Conservation (phyloP, 1,140 invertebrate species). For the Coptotermes formosanus region DNA sequence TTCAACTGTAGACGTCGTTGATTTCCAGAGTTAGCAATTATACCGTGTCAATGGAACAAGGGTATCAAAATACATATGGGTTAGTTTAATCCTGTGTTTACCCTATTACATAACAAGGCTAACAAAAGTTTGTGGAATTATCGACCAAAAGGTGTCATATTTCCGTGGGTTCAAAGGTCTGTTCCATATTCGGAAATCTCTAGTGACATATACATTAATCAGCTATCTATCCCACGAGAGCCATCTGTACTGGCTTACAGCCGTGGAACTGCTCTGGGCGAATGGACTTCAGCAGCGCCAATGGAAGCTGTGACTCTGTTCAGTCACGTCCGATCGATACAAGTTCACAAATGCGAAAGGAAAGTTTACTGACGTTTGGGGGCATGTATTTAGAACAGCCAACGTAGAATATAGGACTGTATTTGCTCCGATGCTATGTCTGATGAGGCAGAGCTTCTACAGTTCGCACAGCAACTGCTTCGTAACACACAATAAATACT, state of each 20-base stretch:
- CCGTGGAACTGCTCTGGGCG: neutral
- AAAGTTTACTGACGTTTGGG: too few species aligned
- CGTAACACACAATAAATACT: too few species aligned
- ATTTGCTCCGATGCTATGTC: too few species aligned
- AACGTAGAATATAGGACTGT: too few species aligned
- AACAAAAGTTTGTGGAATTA: neutral
- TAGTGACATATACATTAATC: neutral
- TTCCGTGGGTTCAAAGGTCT: neutral
- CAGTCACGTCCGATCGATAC: too few species aligned
- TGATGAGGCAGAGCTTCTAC: too few species aligned
- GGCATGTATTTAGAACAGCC: too few species aligned
- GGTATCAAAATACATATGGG: neutral
- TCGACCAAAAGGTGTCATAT: neutral
- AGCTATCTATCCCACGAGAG: neutral
- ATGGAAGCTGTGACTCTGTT: too few species aligned
- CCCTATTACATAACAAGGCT: too few species aligned
- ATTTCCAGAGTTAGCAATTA: neutral
- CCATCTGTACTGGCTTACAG: neutral
- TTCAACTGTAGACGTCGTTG: neutral
- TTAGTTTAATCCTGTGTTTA: neutral
- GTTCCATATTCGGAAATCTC: neutral
- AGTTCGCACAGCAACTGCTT: too few species aligned
- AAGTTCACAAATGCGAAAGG: too few species aligned
- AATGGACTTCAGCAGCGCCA: too few species aligned
- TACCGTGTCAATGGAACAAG: neutral